Evolutionary conservation across 1,140 invertebrate genomes (phyloP), one percentile per base, ranked within the genome.

Genomic region (Maniola jurtina): DNA sequence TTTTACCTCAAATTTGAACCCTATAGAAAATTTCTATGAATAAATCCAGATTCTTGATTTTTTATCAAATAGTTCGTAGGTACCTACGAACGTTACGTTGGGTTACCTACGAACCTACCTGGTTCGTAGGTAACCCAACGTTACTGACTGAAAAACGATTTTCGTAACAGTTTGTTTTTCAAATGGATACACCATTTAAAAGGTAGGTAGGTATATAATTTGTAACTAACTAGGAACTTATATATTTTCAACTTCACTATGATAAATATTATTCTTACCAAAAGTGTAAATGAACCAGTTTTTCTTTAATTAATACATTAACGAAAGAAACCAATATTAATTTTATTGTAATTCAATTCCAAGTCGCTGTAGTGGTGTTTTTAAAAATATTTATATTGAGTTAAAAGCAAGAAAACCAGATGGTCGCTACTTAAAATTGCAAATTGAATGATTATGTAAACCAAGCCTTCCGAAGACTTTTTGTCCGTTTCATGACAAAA

Each of bases 371-470:
- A 73, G 76, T 76, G 66, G 64, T 68, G 61, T 62, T 66, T 66
- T 69, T 81, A 78, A 83, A 84, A 25, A 55, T 34, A 55, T 34
- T 52, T 25, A 55, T 55, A 75, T 76, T 80, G 73, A 80, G 80
- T 85, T 88, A 78, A 83, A 83, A 86, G 77, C 64, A 76, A 88
- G 84, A 82, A 83, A 84, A 84, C 78, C 84, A 87, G 80, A 81
- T 84, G 86, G 76, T 52, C 72, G 60, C 67, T 79, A 74, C 79
- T 90, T 90, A 85, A 87, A 75, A 90, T 90, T 87, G 84, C 88
- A 88, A 88, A 90, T 89, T 82, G 74, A 84, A 83, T 81, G 77
- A 81, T 89, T 88, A 84, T 84, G 84, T 87, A 89, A 85, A 88
- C 82, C 83, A 86, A 89, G 80, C 80, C 77, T 80, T 80, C 70